Evolutionary conservation across 2,113 vertebrate species (phyloP).

Genomic region (Nannospalax galili): DNA sequence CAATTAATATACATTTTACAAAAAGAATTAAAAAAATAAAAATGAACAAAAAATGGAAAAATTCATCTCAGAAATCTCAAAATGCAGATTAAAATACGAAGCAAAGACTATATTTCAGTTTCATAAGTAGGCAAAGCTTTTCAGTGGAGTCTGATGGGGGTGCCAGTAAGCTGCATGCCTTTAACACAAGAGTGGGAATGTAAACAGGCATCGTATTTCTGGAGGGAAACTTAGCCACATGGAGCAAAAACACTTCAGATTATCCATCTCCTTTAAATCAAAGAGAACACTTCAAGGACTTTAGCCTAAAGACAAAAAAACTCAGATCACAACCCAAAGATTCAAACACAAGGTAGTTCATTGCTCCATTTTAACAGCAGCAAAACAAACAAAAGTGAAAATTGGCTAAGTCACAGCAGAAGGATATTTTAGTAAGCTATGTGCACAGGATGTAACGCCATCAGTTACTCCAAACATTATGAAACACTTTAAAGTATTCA

Average conservation of each 20-base stretch:
- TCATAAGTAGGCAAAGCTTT: constrained; percentile 34
- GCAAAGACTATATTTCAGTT: background rate
- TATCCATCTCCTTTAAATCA: constrained; percentile 15
- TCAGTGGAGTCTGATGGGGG: background rate
- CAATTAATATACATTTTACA: background rate
- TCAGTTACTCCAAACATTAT: background rate
- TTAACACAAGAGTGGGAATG: background rate
- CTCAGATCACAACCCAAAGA: background rate
- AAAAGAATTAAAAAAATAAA: background rate
- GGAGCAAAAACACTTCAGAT: constrained; percentile 16
- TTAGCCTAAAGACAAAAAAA: background rate
- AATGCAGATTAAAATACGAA: constrained; percentile 44
- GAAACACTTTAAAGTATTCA: background rate
- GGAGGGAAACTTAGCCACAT: background rate
- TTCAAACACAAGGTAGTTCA: background rate
- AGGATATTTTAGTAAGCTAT: background rate
- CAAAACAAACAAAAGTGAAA: background rate
- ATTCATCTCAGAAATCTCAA: background rate
- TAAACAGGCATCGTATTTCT: constrained; percentile 6
- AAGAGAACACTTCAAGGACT: background rate
- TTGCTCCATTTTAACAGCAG: background rate
- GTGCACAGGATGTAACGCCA: background rate
- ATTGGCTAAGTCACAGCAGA: background rate
- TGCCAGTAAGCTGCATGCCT: background rate
- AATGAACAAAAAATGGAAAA: constrained; percentile 9